Evolutionary conservation across 35 echinoderm and acorn worm species (phyloP).

Genomic region (Diadema setosum): DNA sequence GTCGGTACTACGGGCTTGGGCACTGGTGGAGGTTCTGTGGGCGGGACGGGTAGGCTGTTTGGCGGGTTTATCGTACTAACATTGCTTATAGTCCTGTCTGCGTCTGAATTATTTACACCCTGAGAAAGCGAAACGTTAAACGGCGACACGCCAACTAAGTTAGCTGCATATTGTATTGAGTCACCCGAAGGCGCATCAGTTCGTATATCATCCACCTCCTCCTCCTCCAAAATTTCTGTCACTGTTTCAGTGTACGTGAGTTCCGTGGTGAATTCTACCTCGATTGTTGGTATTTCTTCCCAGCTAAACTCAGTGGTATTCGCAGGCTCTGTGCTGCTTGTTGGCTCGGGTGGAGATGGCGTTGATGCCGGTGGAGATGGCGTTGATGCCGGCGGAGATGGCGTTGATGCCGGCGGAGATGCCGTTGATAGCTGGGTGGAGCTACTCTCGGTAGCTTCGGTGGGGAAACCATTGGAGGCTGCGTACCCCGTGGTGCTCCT

Average conservation of each 20-base stretch:
- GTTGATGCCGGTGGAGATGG: neutral
- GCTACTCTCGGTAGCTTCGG: no score
- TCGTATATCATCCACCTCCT: neutral
- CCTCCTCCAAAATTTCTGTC: slow-evolving; percentile 2
- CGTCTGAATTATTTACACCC: neutral
- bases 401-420: neutral
- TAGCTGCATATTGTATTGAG: slow-evolving; percentile 1
- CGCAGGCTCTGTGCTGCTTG: neutral
- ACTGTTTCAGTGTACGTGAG: slow-evolving; percentile 11
- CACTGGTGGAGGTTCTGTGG: neutral
- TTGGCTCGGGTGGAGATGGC: neutral
- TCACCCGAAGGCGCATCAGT: neutral
- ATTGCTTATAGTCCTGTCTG: slow-evolving; percentile 11
- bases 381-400: neutral
- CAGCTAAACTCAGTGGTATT: neutral
- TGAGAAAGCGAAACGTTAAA: neutral
- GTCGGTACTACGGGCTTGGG: neutral
- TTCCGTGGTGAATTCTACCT: slow-evolving; percentile 21
- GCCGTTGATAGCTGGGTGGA: neutral
- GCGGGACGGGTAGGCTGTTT: neutral
- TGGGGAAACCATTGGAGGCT: no score
- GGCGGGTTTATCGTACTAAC: neutral
- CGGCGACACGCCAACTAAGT: neutral
- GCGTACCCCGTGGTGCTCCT: no score
- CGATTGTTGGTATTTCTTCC: neutral